These are phyloP conservation scores for Troides aeacus DNA, from an alignment of 2,888 invertebrate genomes.

Conservation along the genomic window DNA sequence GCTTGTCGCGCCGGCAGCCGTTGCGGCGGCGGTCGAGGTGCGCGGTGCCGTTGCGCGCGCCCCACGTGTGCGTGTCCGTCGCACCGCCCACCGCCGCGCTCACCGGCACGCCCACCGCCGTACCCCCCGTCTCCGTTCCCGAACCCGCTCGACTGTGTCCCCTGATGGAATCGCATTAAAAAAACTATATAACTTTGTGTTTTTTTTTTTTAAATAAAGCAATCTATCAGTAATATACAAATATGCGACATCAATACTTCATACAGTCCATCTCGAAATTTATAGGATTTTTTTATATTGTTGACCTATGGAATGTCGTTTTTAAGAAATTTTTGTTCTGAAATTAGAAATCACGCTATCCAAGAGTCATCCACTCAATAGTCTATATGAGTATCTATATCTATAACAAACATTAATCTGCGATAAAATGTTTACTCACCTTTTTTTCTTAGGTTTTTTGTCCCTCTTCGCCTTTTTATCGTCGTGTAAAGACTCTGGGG, in stretches of 20 bases:
- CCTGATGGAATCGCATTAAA: conserved; percentile 39
- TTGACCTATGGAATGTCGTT: too few species aligned
- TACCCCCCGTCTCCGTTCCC: conserved; percentile 53
- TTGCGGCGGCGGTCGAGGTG: conserved; percentile 53
- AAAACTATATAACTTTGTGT: background rate
- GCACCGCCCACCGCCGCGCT: conserved; percentile 29
- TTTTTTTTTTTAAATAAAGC: too few species aligned
- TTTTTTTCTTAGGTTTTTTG: conserved; percentile 74
- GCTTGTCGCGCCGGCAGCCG: conserved; percentile 52
- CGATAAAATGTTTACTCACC: conserved; percentile 42
- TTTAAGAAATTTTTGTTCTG: too few species aligned
- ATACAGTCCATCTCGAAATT: too few species aligned
- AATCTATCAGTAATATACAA: too few species aligned
- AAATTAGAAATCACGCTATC: too few species aligned
- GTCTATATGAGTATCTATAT: background rate
- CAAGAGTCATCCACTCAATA: background rate
- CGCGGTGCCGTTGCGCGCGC: conserved; percentile 49
- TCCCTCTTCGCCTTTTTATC: conserved; percentile 74
- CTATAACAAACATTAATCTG: background rate
- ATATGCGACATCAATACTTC: too few species aligned
- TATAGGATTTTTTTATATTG: too few species aligned
- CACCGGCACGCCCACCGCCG: conserved; percentile 15
- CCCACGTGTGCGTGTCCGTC: conserved; percentile 42
- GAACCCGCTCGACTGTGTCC: conserved; percentile 62
- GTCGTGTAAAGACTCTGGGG: conserved; percentile 61